Evolutionary conservation across 2,888 invertebrate species (phyloP), one percentile per base, ranked within the genome.

Genomic region (Lottia scabra): DNA sequence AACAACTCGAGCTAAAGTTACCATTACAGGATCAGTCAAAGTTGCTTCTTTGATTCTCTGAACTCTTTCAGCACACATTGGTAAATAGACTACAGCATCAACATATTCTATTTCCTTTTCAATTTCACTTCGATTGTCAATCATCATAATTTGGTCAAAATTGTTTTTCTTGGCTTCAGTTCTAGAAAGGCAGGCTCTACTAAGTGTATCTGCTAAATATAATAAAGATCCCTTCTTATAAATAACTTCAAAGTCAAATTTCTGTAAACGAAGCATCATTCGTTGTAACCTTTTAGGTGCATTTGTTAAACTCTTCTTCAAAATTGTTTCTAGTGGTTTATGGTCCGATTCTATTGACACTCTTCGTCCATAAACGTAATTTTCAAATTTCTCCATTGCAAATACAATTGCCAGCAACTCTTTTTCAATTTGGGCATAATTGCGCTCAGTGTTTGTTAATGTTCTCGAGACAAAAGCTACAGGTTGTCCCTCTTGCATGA

Each of bases 181-280:
- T 12, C 23, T 27, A 13, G 23, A 45, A 30, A 74, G 13, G 63
- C 66, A 73, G 6, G 73, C 71, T 23, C 69, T 65, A 19, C 67
- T 67, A 0, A 73, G 63, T 1, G 72, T 74, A 63, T 75, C 70
- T 16, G 74, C 74, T n/a, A 74, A 6, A 63, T 70, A 77, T 72
- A 74, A 73, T 16, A 71, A 45, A 2, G 27, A 48, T 16, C 77
- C 77, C 65, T 67, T 69, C 67, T 72, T 74, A 5, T 30, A 30
- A 30, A 30, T 30, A 4, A 30, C 30, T 30, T 30, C 30, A 30
- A 30, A 30, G 30, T 30, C 30, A 63, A 69, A 78, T 63, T 69
- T 74, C 56, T 76, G 69, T 13, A 77, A 62, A n/a, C 70, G 30
- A n/a, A 74, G 26, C 43, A 74, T 26, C 71, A 74, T 71, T 8